Evolutionary conservation across 2,113 vertebrate species (phyloP).

Genomic region (Psettodes erumei): DNA sequence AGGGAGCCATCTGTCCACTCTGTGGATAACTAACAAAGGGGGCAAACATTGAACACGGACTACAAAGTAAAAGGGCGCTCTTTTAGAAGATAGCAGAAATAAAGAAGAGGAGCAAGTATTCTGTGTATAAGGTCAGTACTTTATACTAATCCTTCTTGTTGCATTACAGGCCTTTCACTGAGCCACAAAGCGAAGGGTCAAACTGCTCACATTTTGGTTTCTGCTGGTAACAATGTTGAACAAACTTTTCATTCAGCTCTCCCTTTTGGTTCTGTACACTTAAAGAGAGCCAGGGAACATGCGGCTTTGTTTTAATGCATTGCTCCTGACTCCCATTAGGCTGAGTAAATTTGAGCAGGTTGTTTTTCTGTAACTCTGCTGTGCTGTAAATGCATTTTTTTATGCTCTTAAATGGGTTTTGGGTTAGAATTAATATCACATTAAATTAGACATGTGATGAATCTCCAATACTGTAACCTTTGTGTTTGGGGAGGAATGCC

Average conservation of each 20-base stretch:
- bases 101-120: conserved; percentile 58
- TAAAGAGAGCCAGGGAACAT: conserved; percentile 19
- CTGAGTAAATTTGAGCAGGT: conserved; percentile 38
- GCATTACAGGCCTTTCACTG: conserved; percentile 41
- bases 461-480: conserved; percentile 25
- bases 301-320: conserved; percentile 41
- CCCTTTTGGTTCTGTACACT: not conserved
- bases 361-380: conserved; percentile 42
- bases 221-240: conserved; percentile 17
- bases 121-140: conserved; percentile 83
- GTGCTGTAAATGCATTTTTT: conserved; percentile 33
- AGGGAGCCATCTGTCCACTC: conserved; percentile 85
- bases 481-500: conserved; percentile 33
- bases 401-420: conserved; percentile 17
- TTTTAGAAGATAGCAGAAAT: conserved; percentile 65
- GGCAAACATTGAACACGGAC: conserved; percentile 72
- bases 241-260: conserved; percentile 23
- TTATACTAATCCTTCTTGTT: conserved; percentile 50
- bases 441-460: conserved; percentile 28
- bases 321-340: conserved; percentile 62
- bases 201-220: conserved; percentile 30
- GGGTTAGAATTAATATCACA: conserved; percentile 13
- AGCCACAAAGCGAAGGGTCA: conserved; percentile 14
- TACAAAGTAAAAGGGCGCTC: conserved; percentile 65
- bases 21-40: conserved; percentile 82